phyloP scores from a whole-genome alignment of 2,888 invertebrate species.

The Tetragnatha montana region DNA sequence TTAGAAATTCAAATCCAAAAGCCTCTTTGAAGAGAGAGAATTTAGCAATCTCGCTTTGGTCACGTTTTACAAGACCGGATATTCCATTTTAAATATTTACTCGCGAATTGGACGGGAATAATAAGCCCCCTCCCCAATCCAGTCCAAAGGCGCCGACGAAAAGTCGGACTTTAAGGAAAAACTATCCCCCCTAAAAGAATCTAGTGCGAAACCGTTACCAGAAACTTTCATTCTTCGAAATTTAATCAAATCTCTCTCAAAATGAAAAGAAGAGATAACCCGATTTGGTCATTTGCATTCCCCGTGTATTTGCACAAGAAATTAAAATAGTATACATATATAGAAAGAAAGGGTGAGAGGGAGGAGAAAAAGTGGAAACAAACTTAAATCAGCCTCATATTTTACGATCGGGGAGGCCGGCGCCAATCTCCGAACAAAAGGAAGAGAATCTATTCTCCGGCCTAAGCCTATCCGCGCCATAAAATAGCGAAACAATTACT shows the following conservation, averaged over 20 bases:
- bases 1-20: too few species aligned
- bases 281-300: slow-evolving; percentile 27
- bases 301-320: slow-evolving; percentile 57
- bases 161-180: background rate
- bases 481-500: slow-evolving; percentile 63
- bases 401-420: slow-evolving; percentile 31
- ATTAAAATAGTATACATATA: slow-evolving; percentile 63
- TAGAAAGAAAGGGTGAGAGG: background rate
- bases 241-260: slow-evolving; percentile 40
- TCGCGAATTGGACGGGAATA: slow-evolving; percentile 4
- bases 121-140: background rate
- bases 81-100: slow-evolving; percentile 19
- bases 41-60: background rate
- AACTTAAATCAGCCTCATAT: slow-evolving; percentile 31
- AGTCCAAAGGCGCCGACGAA: background rate
- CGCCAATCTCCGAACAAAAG: slow-evolving; percentile 55
- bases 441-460: slow-evolving; percentile 53
- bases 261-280: too few species aligned
- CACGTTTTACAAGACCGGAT: slow-evolving; percentile 4
- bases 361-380: background rate
- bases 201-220: background rate
- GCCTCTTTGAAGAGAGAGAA: background rate
- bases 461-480: slow-evolving; percentile 55
- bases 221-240: slow-evolving; percentile 22
- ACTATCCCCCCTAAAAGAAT: background rate